Evolutionary conservation across 2,797 vertebrate species (phyloP).

Genomic region (Girardinus metallicus): DNA sequence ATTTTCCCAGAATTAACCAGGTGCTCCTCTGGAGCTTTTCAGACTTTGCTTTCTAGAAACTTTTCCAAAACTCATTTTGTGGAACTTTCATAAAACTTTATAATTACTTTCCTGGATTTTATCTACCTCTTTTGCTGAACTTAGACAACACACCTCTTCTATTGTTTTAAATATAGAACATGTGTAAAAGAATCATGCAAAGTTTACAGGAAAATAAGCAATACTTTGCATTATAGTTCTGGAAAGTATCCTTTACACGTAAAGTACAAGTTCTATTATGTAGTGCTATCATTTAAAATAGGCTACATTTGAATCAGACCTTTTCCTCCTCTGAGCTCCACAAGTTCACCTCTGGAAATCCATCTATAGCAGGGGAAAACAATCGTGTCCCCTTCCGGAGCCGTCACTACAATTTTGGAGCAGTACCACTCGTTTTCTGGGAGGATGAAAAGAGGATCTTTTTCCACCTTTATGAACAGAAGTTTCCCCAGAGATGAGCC

Average conservation of each 20-base stretch:
- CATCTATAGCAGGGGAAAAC: conserved; percentile 76
- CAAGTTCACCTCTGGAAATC: conserved; percentile 61
- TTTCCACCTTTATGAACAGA: conserved; percentile 70
- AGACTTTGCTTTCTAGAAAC: background rate
- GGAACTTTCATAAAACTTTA: background rate
- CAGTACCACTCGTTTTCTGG: conserved; percentile 73
- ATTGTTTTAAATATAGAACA: background rate
- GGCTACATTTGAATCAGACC: conserved; percentile 39
- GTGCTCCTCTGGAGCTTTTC: background rate
- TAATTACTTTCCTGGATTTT: background rate
- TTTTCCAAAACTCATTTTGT: background rate
- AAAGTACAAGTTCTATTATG: background rate
- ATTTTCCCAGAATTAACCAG: background rate
- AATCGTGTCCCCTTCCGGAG: conserved; percentile 58
- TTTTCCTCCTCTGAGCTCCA: conserved; percentile 74
- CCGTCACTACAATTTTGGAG: conserved; percentile 64
- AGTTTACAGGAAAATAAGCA: background rate
- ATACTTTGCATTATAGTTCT: background rate
- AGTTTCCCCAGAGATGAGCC: conserved; percentile 52
- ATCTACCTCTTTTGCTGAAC: background rate
- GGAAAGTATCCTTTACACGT: background rate
- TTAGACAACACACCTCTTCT: background rate
- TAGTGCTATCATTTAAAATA: background rate
- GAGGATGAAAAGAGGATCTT: conserved; percentile 38
- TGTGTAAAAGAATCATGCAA: background rate